Conservation (phyloP, 2,797 vertebrate genomes). For the Setipinna tenuifilis region DNA sequence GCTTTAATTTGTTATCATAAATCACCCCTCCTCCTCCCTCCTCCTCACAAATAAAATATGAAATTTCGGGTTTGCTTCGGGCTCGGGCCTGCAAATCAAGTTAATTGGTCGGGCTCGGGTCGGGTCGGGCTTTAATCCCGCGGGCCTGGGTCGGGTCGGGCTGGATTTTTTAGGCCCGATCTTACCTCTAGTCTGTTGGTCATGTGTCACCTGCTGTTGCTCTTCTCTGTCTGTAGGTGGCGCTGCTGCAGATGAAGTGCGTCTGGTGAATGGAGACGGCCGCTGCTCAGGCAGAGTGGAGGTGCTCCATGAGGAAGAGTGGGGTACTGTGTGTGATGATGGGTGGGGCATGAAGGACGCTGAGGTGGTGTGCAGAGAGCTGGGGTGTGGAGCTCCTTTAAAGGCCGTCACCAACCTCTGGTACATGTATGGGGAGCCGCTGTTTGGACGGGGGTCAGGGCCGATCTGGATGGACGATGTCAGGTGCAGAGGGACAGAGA, state of each 20-base stretch:
- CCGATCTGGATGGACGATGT: neutral
- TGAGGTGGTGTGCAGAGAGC: neutral
- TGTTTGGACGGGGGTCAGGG: neutral
- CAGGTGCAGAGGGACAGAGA: neutral
- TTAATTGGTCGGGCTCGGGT: too few species aligned
- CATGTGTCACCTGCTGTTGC: neutral
- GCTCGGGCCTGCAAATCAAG: too few species aligned
- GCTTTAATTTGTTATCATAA: too few species aligned
- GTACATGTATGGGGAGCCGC: too few species aligned
- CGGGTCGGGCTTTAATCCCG: too few species aligned
- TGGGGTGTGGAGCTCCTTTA: neutral
- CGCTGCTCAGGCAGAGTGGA: neutral
- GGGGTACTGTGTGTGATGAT: neutral
- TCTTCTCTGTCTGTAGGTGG: neutral
- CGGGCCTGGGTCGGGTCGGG: too few species aligned
- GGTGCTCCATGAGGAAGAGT: neutral
- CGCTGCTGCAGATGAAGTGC: neutral
- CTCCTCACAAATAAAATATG: too few species aligned
- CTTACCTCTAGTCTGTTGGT: too few species aligned
- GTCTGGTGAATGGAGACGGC: neutral
- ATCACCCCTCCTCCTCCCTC: too few species aligned
- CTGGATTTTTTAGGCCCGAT: too few species aligned
- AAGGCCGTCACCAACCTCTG: too few species aligned
- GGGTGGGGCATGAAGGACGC: neutral
- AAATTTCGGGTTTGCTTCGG: too few species aligned